Conservation (phyloP, 2,888 invertebrate genomes). For the Drosophila pullipes region DNA sequence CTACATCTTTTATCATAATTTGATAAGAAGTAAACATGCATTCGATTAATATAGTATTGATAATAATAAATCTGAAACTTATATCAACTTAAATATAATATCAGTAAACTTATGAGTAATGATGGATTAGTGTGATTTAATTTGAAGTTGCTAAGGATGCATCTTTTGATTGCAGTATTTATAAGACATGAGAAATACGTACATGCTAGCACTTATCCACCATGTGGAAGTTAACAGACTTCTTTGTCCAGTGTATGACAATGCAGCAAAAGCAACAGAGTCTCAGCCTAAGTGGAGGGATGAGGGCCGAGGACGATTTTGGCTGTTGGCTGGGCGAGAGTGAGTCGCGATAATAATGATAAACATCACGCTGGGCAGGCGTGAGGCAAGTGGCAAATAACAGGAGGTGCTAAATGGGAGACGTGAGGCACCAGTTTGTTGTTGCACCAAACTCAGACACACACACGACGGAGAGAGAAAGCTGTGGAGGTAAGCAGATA, state of each 20-base stretch:
- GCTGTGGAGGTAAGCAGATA: too few relatives aligned
- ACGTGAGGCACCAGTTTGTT: constrained; percentile 37
- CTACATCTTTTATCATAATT: background rate
- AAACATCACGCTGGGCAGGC: constrained; percentile 58
- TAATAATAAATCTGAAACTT: background rate
- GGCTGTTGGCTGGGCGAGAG: constrained; percentile 47
- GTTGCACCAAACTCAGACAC: constrained; percentile 25
- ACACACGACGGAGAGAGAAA: constrained; percentile 1
- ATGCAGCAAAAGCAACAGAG: constrained; percentile 11
- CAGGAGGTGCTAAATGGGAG: background rate
- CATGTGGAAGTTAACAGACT: constrained; percentile 13
- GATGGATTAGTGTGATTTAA: background rate
- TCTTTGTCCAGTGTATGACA: constrained; percentile 20
- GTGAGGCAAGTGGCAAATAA: constrained; percentile 29
- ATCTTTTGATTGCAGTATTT: background rate
- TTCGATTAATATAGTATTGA: background rate
- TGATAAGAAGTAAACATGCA: background rate
- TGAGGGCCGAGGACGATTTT: constrained; percentile 22
- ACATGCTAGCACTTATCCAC: background rate
- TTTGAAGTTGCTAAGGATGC: background rate
- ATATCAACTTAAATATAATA: background rate
- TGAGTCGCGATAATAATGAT: constrained; percentile 72
- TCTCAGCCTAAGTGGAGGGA: background rate
- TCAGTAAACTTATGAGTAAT: background rate
- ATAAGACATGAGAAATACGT: too few relatives aligned